Base-by-base conservation (phyloP, 2,113 vertebrate species). In the Argyrosomus japonicus region DNA sequence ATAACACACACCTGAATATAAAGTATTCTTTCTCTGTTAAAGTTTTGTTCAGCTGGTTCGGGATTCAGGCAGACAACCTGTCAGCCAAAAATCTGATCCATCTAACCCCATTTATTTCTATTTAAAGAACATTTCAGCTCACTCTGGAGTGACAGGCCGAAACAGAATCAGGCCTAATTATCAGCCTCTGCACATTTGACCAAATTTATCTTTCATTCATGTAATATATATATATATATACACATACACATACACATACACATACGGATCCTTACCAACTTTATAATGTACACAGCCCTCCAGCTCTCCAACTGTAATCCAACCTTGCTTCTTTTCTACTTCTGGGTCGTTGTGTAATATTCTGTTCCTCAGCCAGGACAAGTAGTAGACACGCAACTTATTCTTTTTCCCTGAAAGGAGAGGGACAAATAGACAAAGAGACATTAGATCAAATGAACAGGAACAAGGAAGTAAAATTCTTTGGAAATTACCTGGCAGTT, bases 221-320 rank as follows among this genome's bases (percentile, higher is more conserved):
- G 25, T 27, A 6, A 43, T 45, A 45, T 12, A 45, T 3, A 12
- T 13, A 45, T 13, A 45, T 13, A 45, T 3, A 45, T 2, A 71
- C 36, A 56, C 6, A 64, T 7, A 79, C 12, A 32, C 36, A 60
- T 18, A 27, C 6, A 19, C 29, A 50, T 21, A 14, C 1, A 47
- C 10, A 21, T 4, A 25, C 40, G 67, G 13, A 43, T 50, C 92
- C 97, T 93, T 93, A 99, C 98, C 98, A 0, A 99, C 97, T 99
- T 99, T 99, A 93, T 99, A 99, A 94, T 99, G 98, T 81, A 99
- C 97, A 75, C 98, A 99, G 85, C 98, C 97, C 90, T 99, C 98
- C 91, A 99, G 92, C 60, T 99, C 98, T 17, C 98, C 98, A 0
- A 99, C 98, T 0, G 97, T 99, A 85, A 98, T 96, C 98, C 98